A percentile compares a stretch with the other conserved stretches of the same genome.
Evolutionary conservation across 2,797 vertebrate species (phyloP).

Genomic region (Sus cebifrons): DNA sequence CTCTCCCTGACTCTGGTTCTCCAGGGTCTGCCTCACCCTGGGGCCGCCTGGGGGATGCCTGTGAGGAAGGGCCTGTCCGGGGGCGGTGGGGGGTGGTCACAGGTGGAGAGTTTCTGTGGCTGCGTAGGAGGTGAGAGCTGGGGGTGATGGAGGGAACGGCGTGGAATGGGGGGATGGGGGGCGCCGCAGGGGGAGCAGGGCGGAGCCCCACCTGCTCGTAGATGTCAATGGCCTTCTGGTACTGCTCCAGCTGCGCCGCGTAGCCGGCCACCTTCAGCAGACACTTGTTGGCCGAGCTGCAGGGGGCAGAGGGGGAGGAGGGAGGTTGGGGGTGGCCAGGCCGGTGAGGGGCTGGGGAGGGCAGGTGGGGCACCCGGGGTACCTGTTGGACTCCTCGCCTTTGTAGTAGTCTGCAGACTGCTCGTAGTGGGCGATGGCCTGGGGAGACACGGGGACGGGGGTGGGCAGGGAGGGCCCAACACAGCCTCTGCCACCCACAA

Average conservation of each 20-base stretch:
- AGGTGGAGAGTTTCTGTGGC: not conserved
- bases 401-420: conserved; percentile 98
- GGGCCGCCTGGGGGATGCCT: not conserved
- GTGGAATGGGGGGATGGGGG: not conserved
- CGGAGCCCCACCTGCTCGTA: conserved; percentile 87
- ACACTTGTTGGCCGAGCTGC: conserved; percentile 96
- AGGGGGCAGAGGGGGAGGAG: conserved; percentile 75
- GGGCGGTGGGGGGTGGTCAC: accelerated
- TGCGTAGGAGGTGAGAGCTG: accelerated
- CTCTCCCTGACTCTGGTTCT: not conserved
- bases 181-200: not conserved
- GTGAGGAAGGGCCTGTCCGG: not conserved
- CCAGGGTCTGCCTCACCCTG: not conserved
- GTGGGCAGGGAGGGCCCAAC: accelerated
- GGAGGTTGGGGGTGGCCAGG: not conserved
- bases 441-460: not conserved
- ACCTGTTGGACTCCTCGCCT: conserved; percentile 98
- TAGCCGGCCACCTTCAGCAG: conserved; percentile 97
- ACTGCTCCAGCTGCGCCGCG: conserved; percentile 96
- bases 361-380: not conserved
- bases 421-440: conserved; percentile 97
- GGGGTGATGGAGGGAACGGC: not conserved
- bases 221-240: conserved; percentile 96
- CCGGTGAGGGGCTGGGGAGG: not conserved
- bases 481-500: accelerated